Base-by-base conservation (phyloP, 1,140 invertebrate species). In the Odontomachus brunneus region DNA sequence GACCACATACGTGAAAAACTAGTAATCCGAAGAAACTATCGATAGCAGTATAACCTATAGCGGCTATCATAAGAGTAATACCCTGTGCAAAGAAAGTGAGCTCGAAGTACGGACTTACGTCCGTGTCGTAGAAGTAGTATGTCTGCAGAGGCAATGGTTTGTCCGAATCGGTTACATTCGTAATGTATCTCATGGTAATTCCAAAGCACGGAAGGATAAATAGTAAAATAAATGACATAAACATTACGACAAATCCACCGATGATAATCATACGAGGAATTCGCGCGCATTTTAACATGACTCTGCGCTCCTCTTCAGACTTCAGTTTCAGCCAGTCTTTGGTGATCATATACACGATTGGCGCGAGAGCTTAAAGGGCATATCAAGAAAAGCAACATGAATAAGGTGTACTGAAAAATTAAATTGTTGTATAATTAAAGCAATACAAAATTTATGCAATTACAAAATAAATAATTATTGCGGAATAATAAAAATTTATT, bases 11-110 rank as follows among this genome's bases (percentile, higher is more conserved):
- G 22, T 75, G 69, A 2, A 84, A 57, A 17, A 84, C 2, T 4
- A 83, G 4, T 24, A 74, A 7, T 44, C 69, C 81, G 60, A 83
- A 83, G 5, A 84, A 29, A 14, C 19, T 74, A n/a, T 83, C 81
- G 11, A 84, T 48, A 4, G 60, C 53, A 0, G 29, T 14, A n/a
- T 84, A 84, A 74, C 81, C 48, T n/a, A 59, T 59, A 24, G 44
- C 17, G 2, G 29, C 15, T 19, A 74, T 11, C 15, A 84, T 17
- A 3, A 84, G n/a, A 19, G 29, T 63, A 9, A 53, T 22, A 1
- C 17, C 14, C 51, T 83, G 83, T 1, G 55, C 14, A 17, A 7
- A 0, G n/a, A 60, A 84, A 0, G 59, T 51, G 9, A 83, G 82
- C 38, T 84, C 81, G 15, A 66, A 67, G 33, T 83, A 75, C 4